Conservation (phyloP, 2,797 vertebrate genomes). For the Macroramphosus scolopax region DNA sequence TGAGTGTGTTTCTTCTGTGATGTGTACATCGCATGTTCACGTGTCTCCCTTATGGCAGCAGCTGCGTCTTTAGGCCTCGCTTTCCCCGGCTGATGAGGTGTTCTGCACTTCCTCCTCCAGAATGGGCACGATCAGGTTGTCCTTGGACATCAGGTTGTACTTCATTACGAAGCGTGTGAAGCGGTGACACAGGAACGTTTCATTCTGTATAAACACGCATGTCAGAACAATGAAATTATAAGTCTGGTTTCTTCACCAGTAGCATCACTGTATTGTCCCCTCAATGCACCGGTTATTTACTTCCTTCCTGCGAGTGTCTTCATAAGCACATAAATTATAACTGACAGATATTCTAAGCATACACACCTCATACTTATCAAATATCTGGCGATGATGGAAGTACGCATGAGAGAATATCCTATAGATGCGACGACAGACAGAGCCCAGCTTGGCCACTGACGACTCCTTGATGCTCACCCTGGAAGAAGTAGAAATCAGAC, state of each 20-base stretch:
- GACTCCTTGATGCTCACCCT: constrained; percentile 99
- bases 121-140: constrained; percentile 99
- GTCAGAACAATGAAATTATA: not conserved
- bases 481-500: constrained; percentile 13
- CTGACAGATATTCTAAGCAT: too few species aligned
- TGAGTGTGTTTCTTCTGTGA: constrained; percentile 35
- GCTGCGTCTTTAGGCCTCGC: constrained; percentile 85
- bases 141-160: constrained; percentile 99
- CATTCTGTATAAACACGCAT: constrained; percentile 78
- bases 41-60: constrained; percentile 45
- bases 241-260: not conserved
- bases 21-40: constrained; percentile 38
- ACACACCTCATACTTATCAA: constrained; percentile 98
- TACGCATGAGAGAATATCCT: constrained; percentile 99
- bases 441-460: constrained; percentile 98
- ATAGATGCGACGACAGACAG: constrained; percentile 97
- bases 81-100: constrained; percentile 83
- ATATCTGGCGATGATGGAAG: constrained; percentile 99
- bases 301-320: too few species aligned
- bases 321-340: too few species aligned
- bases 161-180: constrained; percentile 99
- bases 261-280: too few species aligned
- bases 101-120: constrained; percentile 92
- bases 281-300: too few species aligned
- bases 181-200: constrained; percentile 98